Evolutionary conservation across 1,140 invertebrate species (phyloP).

Genomic region (Steinernema feltiae): DNA sequence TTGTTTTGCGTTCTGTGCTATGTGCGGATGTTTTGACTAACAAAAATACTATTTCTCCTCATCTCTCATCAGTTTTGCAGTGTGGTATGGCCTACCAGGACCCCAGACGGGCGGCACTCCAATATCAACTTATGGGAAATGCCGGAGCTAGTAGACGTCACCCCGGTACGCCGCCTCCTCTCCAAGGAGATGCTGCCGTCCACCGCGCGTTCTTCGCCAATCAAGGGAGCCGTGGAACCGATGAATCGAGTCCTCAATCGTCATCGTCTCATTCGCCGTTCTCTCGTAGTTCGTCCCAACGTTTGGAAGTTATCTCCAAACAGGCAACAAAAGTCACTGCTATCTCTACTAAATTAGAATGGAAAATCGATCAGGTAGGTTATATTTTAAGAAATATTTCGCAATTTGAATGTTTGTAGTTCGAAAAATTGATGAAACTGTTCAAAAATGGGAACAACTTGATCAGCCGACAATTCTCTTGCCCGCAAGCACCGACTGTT

Average conservation of each 20-base stretch:
- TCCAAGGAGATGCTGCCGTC: too few relatives aligned
- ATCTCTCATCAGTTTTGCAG: too few relatives aligned
- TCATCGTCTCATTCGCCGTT: not conserved
- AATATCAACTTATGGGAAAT: too few relatives aligned
- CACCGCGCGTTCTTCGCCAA: too few relatives aligned
- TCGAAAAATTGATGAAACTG: constrained; percentile 53
- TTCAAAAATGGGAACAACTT: constrained; percentile 54
- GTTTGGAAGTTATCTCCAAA: constrained; percentile 40
- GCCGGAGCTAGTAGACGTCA: too few relatives aligned
- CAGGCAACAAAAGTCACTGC: constrained; percentile 42
- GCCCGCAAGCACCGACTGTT: constrained; percentile 42
- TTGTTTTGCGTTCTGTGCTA: too few relatives aligned
- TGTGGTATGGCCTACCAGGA: too few relatives aligned
- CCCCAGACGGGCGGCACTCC: too few relatives aligned
- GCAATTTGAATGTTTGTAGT: constrained; percentile 32
- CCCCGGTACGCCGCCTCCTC: too few relatives aligned
- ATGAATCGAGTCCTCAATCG: not conserved
- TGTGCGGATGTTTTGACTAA: too few relatives aligned
- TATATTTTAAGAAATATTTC: not conserved
- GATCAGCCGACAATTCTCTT: constrained; percentile 42
- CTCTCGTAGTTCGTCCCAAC: not conserved
- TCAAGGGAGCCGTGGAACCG: too few relatives aligned
- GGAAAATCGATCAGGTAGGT: constrained; percentile 45
- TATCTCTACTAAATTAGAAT: constrained; percentile 38
- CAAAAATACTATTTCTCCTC: too few relatives aligned